phyloP scores from a whole-genome alignment of 2,888 invertebrate species.

The Ectemnius continuus region DNA sequence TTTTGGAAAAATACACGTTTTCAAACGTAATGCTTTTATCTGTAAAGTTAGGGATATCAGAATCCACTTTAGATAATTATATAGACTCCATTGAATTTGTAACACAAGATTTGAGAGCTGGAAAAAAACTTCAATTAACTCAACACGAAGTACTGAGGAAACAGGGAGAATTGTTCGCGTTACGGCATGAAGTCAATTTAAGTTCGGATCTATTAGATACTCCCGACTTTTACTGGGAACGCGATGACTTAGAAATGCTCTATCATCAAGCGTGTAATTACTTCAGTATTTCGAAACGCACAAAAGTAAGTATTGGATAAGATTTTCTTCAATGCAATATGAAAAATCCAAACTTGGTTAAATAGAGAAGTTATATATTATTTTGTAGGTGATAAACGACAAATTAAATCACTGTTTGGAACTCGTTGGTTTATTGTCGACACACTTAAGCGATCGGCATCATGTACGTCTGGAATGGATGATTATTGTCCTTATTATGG shows the following conservation, averaged over 20 bases:
- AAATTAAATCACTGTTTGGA: slow-evolving; percentile 97
- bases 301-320: slow-evolving; percentile 81
- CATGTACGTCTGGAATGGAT: slow-evolving; percentile 97
- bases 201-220: slow-evolving; percentile 96
- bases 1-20: slow-evolving; percentile 94
- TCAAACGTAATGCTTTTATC: slow-evolving; percentile 96
- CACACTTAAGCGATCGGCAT: slow-evolving; percentile 94
- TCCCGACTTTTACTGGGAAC: slow-evolving; percentile 99
- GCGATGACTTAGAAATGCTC: slow-evolving; percentile 90
- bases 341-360: not conserved
- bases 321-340: slow-evolving; percentile 10
- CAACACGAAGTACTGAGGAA: slow-evolving; percentile 86
- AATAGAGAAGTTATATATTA: slow-evolving; percentile 25
- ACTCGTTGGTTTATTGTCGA: slow-evolving; percentile 91
- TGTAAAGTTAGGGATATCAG: slow-evolving; percentile 97
- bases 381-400: slow-evolving; percentile 92
- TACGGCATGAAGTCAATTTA: slow-evolving; percentile 93
- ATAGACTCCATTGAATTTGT: slow-evolving; percentile 91
- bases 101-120: slow-evolving; percentile 88
- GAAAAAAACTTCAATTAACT: slow-evolving; percentile 85
- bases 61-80: slow-evolving; percentile 89
- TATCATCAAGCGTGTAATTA: slow-evolving; percentile 91
- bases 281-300: slow-evolving; percentile 90
- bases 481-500: slow-evolving; percentile 96
- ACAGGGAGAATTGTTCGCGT: slow-evolving; percentile 92